These are phyloP conservation scores for Drosophila funebris DNA, from an alignment of 1,140 invertebrate genomes.

Conservation along the genomic window DNA sequence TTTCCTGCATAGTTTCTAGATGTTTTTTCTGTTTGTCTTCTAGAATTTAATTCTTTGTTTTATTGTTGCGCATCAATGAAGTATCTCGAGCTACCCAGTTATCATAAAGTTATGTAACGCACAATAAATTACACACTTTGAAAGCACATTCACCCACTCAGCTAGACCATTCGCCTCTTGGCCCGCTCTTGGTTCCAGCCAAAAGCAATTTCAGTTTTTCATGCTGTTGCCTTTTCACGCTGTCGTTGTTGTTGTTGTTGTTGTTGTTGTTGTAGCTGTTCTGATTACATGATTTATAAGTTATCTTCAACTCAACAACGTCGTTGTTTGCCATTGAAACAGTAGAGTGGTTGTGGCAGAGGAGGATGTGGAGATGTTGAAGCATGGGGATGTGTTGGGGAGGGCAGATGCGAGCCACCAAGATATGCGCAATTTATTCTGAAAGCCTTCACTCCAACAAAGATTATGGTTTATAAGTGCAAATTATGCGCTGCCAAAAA, in stretches of 20 bases:
- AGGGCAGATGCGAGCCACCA: not conserved
- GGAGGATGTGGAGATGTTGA: not conserved
- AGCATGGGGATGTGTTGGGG: too few relatives aligned
- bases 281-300: slow-evolving; percentile 82
- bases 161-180: slow-evolving; percentile 5
- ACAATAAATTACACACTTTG: slow-evolving; percentile 80
- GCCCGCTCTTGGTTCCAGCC: not conserved
- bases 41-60: slow-evolving; percentile 21
- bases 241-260: slow-evolving; percentile 26
- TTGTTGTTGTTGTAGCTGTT: slow-evolving; percentile 49
- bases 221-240: slow-evolving; percentile 41
- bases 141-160: slow-evolving; percentile 66
- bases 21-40: not conserved
- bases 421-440: slow-evolving; percentile 70
- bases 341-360: not conserved
- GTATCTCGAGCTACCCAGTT: slow-evolving; percentile 50
- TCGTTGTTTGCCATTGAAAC: slow-evolving; percentile 46
- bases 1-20: not conserved
- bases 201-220: slow-evolving; percentile 79
- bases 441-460: slow-evolving; percentile 54
- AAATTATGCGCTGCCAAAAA: slow-evolving; percentile 63
- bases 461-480: slow-evolving; percentile 77
- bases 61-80: slow-evolving; percentile 46
- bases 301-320: slow-evolving; percentile 67
- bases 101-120: slow-evolving; percentile 80